Conservation (phyloP, 2,113 vertebrate genomes). For the Eclectus roratus region DNA sequence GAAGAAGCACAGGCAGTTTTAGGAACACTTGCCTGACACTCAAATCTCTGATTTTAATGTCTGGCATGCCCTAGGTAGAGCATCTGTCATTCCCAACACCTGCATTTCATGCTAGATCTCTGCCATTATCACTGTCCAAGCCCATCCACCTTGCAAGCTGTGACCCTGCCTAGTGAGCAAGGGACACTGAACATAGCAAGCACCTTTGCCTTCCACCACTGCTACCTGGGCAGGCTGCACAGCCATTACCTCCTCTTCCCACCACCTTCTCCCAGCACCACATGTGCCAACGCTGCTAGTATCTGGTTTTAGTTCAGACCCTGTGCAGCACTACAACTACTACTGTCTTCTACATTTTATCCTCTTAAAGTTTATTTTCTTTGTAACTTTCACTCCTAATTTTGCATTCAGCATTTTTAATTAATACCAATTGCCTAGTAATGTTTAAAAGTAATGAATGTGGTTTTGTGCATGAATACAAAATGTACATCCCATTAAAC, state of each 20-base stretch:
- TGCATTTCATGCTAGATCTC: rapidly evolving
- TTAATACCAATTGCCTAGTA: not conserved
- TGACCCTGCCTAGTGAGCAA: not conserved
- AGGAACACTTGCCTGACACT: not conserved
- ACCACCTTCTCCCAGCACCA: not conserved
- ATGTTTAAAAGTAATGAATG: not conserved
- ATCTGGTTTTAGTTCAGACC: not conserved
- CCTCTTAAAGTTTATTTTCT: not conserved
- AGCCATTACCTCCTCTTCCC: not conserved
- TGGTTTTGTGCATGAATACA: not conserved
- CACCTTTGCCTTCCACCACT: not conserved
- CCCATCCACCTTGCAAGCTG: not conserved
- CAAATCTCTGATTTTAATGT: not conserved
- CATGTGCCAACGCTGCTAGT: rapidly evolving
- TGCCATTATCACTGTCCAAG: not conserved
- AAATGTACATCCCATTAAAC: not conserved
- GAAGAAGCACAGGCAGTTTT: not conserved
- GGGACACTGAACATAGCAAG: rapidly evolving
- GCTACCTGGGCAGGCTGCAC: not conserved
- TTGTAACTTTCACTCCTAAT: not conserved
- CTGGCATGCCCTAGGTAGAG: not conserved
- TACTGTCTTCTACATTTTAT: not conserved
- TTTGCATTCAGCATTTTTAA: not conserved
- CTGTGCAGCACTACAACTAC: not conserved
- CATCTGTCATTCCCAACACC: not conserved